A percentile compares a stretch with the other conserved stretches of the same genome.
Conservation (phyloP, 1,140 invertebrate species). For the Pseudomyrmex cubaensis region DNA sequence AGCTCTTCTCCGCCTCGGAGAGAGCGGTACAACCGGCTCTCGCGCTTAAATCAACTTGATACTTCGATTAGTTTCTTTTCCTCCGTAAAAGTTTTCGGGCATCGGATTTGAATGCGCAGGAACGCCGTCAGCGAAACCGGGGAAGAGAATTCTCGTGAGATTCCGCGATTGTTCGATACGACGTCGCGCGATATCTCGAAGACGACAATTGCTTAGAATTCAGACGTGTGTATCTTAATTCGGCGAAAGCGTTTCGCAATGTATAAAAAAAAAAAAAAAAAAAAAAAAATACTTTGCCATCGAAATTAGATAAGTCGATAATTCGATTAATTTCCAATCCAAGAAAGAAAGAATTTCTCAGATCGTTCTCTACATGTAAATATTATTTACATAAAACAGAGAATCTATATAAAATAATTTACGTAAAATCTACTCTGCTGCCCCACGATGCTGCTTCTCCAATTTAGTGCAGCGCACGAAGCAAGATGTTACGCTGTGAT, state of each 20-base stretch:
- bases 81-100: conserved; percentile 20
- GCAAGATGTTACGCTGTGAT: conserved; percentile 26
- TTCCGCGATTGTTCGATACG: neutral
- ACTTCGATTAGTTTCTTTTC: conserved; percentile 50
- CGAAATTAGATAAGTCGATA: neutral
- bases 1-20: neutral
- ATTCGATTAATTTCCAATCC: neutral
- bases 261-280: neutral
- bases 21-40: neutral
- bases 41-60: conserved; percentile 54
- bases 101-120: conserved; percentile 27
- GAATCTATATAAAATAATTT: neutral
- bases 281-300: too few species aligned
- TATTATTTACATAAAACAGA: too few species aligned
- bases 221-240: neutral
- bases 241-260: neutral
- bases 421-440: conserved; percentile 2
- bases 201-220: neutral
- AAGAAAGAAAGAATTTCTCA: neutral
- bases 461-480: conserved; percentile 19
- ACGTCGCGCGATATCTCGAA: neutral
- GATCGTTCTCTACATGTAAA: neutral
- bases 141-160: neutral
- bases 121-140: neutral
- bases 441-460: neutral